Evolutionary conservation across 2,113 vertebrate genomes (phyloP).

Genomic region (Microtus oregoni): DNA sequence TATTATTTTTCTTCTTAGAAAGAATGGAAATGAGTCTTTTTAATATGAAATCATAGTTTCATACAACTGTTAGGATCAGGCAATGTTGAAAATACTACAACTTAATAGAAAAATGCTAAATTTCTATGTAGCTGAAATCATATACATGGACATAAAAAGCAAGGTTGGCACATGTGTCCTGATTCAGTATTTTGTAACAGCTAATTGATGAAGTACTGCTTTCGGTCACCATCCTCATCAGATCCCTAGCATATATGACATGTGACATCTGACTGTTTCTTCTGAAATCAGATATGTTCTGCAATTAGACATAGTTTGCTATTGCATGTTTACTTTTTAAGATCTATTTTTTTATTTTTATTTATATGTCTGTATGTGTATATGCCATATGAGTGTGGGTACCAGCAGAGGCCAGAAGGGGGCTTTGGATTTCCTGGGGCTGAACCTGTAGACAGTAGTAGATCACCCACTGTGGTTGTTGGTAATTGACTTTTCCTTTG

Average conservation of each 20-base stretch:
- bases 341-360: neutral
- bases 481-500: neutral
- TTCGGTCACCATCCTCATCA: slow-evolving; percentile 12
- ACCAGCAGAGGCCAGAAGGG: neutral
- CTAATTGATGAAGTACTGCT: slow-evolving; percentile 32
- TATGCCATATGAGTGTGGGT: neutral
- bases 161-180: slow-evolving; percentile 32
- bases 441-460: neutral
- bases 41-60: slow-evolving; percentile 75
- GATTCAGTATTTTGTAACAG: slow-evolving; percentile 9
- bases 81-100: slow-evolving; percentile 67
- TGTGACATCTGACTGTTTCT: neutral
- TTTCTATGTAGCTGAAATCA: slow-evolving; percentile 57
- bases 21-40: slow-evolving; percentile 78
- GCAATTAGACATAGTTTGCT: slow-evolving; percentile 54
- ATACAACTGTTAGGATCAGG: slow-evolving; percentile 70
- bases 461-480: no score
- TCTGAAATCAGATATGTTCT: slow-evolving; percentile 4
- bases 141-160: slow-evolving; percentile 42
- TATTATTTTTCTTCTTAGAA: slow-evolving; percentile 79
- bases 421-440: neutral
- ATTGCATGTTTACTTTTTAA: neutral
- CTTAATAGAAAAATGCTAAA: slow-evolving; percentile 58
- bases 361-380: neutral
- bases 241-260: neutral